Conservation (phyloP, 2,888 invertebrate species). For the Drosophila sordidula region DNA sequence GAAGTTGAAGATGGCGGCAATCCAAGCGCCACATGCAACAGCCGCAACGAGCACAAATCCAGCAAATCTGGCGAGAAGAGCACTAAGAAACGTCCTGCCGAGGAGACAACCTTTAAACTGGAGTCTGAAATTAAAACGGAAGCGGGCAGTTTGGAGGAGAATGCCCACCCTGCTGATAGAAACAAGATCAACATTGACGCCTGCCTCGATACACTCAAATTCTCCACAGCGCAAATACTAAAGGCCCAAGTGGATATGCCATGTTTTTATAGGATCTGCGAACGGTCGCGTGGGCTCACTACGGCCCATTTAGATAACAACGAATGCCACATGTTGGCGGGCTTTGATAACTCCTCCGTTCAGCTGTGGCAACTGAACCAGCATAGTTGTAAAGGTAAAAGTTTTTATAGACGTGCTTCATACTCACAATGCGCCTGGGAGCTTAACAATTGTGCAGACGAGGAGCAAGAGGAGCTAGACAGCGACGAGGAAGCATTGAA, state of each 20-base stretch:
- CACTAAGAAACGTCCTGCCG: slow-evolving; percentile 61
- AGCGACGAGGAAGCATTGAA: slow-evolving; percentile 38
- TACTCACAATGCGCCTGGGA: slow-evolving; percentile 82
- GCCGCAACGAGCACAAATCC: slow-evolving; percentile 40
- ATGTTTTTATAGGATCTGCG: slow-evolving; percentile 70
- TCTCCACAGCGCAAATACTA: slow-evolving; percentile 62
- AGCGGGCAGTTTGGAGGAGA: slow-evolving; percentile 10
- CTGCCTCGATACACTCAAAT: slow-evolving; percentile 64
- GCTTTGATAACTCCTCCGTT: slow-evolving; percentile 83
- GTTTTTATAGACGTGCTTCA: slow-evolving; percentile 75
- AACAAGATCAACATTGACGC: slow-evolving; percentile 53
- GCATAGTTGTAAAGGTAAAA: slow-evolving; percentile 78
- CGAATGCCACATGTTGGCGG: slow-evolving; percentile 84
- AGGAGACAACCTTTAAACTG: slow-evolving; percentile 62
- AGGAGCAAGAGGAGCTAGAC: slow-evolving; percentile 63
- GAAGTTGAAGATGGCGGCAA: slow-evolving; percentile 39
- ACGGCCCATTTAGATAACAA: slow-evolving; percentile 79
- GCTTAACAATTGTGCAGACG: slow-evolving; percentile 71
- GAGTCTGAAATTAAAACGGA: slow-evolving; percentile 72
- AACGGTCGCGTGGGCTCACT: slow-evolving; percentile 72
- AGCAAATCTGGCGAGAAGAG: slow-evolving; percentile 34
- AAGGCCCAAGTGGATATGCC: slow-evolving; percentile 71
- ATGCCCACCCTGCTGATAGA: slow-evolving; percentile 28
- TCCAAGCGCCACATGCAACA: slow-evolving; percentile 11
- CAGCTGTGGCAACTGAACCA: slow-evolving; percentile 84